A percentile compares a stretch with the other conserved stretches of the same genome.
These are phyloP conservation scores for Malaclemys terrapin DNA, from an alignment of 2,113 vertebrate genomes.

Conservation along the genomic window DNA sequence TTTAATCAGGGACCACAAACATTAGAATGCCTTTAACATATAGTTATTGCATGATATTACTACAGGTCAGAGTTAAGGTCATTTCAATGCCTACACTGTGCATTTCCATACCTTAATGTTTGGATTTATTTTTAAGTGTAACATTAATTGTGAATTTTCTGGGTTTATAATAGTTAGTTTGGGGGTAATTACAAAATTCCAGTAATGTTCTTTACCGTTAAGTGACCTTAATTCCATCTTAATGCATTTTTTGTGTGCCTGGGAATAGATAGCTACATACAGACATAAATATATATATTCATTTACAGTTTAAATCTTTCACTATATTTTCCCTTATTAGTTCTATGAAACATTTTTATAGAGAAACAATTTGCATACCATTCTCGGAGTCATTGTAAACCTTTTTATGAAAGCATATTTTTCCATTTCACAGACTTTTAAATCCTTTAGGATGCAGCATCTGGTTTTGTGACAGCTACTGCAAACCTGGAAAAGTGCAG, in stretches of 20 bases:
- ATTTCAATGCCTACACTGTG: neutral
- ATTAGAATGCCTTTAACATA: neutral
- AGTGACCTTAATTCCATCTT: neutral
- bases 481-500: neutral
- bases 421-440: neutral
- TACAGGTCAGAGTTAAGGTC: rapidly evolving
- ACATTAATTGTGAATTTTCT: neutral
- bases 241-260: neutral
- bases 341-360: neutral
- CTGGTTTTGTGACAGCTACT: neutral
- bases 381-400: neutral
- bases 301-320: neutral
- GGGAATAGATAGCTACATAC: neutral
- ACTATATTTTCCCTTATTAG: neutral
- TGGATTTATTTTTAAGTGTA: neutral
- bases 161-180: neutral
- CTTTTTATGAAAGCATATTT: neutral
- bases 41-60: neutral
- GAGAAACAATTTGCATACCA: neutral
- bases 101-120: neutral
- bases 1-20: neutral
- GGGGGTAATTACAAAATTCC: neutral
- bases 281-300: neutral
- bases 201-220: neutral
- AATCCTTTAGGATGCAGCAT: neutral